Evolutionary conservation across 2,797 vertebrate species (phyloP), one percentile per base, ranked within the genome.

Genomic region (Tragopan temminckii): DNA sequence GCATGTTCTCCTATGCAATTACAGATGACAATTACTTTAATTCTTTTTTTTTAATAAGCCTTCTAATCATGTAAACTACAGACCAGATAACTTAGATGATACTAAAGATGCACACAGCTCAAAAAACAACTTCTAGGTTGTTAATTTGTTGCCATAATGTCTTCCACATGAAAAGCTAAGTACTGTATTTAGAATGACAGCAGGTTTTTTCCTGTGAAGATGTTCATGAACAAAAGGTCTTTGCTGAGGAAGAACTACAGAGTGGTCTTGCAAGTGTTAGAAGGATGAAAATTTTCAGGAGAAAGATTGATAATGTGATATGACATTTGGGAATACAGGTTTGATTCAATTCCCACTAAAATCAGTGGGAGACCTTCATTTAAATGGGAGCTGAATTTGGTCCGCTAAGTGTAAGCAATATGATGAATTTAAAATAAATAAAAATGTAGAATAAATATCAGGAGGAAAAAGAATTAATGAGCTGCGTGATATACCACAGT

Each of bases 11-110:
- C 89, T 85, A 78, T 17, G 1, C 96, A 97, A 97, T 97, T 96
- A 95, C 45, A 96, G 89, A 97, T 91, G 72, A 92, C 90, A 96
- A 94, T 95, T 93, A 85, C 59, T 88, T 90, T 92, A 92, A 94
- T 84, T 88, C 31, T 58, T 43, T 93, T 95, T 48, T 67, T 91
- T 88, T 31, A 85, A 90, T 43, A 94, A 95, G 72, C 45, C 80
- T 94, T 96, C 89, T 89, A 93, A 96, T 93, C 58, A 75, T 53
- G 17, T 88, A 94, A 95, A 93, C 80, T 92, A 69, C 57, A 90
- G 78, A 94, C 88, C 36, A 19, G 84, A 82, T 92, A 91, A 88
- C 45, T 69, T 82, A 61, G 84, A 89, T 93, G 77, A 95, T 45
- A 64, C 43, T 53, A 80, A 91, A 85, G 48, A 92, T 79, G 58